Evolutionary conservation across 2,888 invertebrate genomes (phyloP).

Genomic region (Ephialtes manifestator): DNA sequence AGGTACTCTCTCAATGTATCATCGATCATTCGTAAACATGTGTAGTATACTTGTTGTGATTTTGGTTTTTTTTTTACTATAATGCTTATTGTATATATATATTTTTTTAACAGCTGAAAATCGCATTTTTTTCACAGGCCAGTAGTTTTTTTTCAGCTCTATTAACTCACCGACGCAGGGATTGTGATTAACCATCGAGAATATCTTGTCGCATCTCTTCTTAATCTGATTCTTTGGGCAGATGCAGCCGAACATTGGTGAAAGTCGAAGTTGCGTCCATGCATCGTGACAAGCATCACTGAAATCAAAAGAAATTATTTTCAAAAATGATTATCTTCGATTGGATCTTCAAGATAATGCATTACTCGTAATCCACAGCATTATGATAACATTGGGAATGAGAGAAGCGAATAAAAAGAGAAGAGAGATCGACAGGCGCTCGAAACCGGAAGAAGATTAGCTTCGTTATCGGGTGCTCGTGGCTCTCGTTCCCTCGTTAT

Average conservation of each 20-base stretch:
- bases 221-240: constrained; percentile 96
- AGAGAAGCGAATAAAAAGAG: constrained; percentile 14
- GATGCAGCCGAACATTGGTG: constrained; percentile 97
- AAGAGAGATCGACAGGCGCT: constrained; percentile 22
- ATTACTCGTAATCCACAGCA: background rate
- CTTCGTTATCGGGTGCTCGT: constrained; percentile 54
- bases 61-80: constrained; percentile 22
- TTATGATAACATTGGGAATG: constrained; percentile 27
- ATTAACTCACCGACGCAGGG: constrained; percentile 95
- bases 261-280: constrained; percentile 94
- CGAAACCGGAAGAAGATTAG: constrained; percentile 54
- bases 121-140: constrained; percentile 5
- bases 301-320: constrained; percentile 77
- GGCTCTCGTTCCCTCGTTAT: constrained; percentile 42
- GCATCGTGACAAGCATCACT: constrained; percentile 95
- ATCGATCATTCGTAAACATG: constrained; percentile 52
- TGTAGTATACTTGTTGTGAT: constrained; percentile 57
- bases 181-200: constrained; percentile 96
- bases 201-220: constrained; percentile 95
- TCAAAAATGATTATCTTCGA: constrained; percentile 11
- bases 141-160: background rate
- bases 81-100: background rate
- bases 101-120: background rate
- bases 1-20: constrained; percentile 54
- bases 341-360: background rate